These are phyloP conservation scores for Myiozetetes cayanensis DNA, from an alignment of 2,113 vertebrate genomes.

Conservation along the genomic window DNA sequence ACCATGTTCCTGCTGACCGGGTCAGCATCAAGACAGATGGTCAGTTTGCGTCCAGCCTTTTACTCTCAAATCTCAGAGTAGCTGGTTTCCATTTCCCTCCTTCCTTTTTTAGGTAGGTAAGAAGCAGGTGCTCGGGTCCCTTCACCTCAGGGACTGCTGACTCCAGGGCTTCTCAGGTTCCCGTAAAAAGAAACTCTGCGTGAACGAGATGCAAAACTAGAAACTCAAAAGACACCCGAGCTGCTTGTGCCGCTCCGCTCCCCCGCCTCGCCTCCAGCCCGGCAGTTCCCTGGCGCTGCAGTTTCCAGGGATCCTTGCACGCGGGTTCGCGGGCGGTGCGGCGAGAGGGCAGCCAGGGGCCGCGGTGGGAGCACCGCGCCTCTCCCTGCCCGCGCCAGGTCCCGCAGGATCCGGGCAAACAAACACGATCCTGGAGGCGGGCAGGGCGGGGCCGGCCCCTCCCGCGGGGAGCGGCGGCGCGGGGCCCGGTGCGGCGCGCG, in stretches of 20 bases:
- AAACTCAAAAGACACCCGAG: neutral
- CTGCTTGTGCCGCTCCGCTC: neutral
- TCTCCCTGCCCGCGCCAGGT: too few relatives aligned
- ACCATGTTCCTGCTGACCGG: neutral
- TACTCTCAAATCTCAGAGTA: neutral
- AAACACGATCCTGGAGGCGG: too few relatives aligned
- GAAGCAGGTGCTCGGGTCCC: slow-evolving; percentile 64
- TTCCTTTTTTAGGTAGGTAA: slow-evolving; percentile 65
- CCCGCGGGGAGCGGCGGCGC: neutral
- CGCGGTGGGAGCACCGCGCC: neutral
- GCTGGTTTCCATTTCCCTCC: slow-evolving; percentile 3
- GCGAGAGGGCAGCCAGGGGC: neutral
- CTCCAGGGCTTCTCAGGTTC: neutral
- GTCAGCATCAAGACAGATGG: neutral
- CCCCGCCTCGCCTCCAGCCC: accelerated
- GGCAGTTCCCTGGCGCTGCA: accelerated
- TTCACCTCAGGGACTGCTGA: slow-evolving; percentile 26
- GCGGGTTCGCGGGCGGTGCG: accelerated
- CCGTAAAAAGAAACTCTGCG: neutral
- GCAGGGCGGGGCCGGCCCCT: accelerated
- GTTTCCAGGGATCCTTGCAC: accelerated
- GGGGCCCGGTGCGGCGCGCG: accelerated
- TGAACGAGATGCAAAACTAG: neutral
- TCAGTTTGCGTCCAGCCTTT: neutral
- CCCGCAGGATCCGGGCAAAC: too few relatives aligned